Evolutionary conservation across 2,113 vertebrate species (phyloP).

Genomic region (Microtus richardsoni): DNA sequence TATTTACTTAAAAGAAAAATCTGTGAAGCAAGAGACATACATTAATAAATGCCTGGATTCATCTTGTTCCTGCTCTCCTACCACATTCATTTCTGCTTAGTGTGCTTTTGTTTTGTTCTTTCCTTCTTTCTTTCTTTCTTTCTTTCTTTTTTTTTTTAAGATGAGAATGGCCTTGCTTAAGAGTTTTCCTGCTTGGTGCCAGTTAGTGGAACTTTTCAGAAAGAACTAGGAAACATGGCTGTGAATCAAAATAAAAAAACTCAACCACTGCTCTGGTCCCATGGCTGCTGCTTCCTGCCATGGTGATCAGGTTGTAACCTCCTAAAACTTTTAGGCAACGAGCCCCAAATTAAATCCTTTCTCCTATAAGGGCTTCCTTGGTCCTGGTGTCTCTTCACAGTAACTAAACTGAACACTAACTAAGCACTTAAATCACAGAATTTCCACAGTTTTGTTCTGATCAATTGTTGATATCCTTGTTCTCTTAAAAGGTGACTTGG

Average conservation of each 20-base stretch:
- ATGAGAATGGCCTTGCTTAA: background rate
- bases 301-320: background rate
- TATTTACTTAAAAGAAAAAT: too few species aligned
- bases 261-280: background rate
- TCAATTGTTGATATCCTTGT: background rate
- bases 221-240: background rate
- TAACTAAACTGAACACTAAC: background rate
- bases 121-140: too few species aligned
- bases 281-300: background rate
- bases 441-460: background rate
- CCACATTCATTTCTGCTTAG: background rate
- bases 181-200: background rate
- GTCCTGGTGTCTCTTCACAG: background rate
- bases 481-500: background rate
- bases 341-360: background rate
- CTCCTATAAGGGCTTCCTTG: background rate
- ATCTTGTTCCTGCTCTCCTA: background rate
- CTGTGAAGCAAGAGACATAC: background rate
- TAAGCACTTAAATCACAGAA: background rate
- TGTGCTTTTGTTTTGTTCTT: too few species aligned
- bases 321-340: background rate
- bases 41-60: background rate
- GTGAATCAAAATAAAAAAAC: background rate
- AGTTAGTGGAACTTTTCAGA: background rate
- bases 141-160: too few species aligned